Conservation (phyloP, 2,797 vertebrate genomes). For the Lutjanus campechanus region DNA sequence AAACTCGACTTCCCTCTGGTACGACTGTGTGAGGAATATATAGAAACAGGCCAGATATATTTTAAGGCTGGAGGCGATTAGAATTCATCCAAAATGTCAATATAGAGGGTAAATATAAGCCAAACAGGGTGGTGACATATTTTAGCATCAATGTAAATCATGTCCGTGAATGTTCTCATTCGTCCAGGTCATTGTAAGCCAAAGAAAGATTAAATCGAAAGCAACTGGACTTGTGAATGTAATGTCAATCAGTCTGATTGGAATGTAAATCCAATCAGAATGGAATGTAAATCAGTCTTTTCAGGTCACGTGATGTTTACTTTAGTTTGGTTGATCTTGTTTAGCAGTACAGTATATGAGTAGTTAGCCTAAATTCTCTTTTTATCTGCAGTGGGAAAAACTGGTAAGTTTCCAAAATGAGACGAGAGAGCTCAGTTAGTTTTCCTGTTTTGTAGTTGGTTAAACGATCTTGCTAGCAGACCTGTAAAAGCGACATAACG, state of each 20-base stretch:
- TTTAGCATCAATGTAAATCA: not conserved
- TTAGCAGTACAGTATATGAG: not conserved
- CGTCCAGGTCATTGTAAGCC: too few relatives aligned
- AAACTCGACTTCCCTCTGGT: slow-evolving; percentile 15
- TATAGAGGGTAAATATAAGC: slow-evolving; percentile 10
- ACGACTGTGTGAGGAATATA: slow-evolving; percentile 17
- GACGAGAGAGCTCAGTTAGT: not conserved
- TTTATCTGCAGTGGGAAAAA: not conserved
- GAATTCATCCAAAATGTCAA: not conserved
- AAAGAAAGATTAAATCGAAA: too few relatives aligned
- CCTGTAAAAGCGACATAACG: too few relatives aligned
- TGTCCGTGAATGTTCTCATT: too few relatives aligned
- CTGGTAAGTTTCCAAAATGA: not conserved
- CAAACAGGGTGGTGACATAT: not conserved
- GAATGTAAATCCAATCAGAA: too few relatives aligned
- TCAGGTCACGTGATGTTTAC: not conserved
- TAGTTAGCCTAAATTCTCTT: not conserved
- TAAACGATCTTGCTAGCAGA: too few relatives aligned
- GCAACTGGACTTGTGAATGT: too few relatives aligned
- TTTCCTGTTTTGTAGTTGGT: too few relatives aligned
- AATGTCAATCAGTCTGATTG: too few relatives aligned
- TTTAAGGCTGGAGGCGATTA: slow-evolving; percentile 23
- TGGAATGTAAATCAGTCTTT: not conserved
- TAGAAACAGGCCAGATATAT: not conserved
- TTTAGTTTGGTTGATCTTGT: slow-evolving; percentile 3